Evolutionary conservation across 2,888 invertebrate genomes (phyloP).

Genomic region (Stenchaetothrips biformis): DNA sequence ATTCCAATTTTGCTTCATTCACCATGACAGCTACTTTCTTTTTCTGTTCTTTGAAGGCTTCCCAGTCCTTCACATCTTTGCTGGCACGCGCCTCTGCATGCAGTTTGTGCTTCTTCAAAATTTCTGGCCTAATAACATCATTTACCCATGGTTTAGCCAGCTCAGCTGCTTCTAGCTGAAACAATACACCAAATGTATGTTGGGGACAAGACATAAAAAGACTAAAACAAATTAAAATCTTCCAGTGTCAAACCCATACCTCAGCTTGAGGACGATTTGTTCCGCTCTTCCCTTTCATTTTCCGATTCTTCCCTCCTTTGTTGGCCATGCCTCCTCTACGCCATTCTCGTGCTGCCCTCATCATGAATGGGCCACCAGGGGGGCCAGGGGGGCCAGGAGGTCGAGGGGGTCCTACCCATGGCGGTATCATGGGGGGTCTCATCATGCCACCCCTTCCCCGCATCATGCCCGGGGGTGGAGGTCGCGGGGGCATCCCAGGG

Average conservation of each 20-base stretch:
- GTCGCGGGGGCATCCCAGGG: constrained; percentile 33
- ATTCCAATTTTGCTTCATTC: constrained; percentile 52
- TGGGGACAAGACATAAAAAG: background rate
- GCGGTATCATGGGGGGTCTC: constrained; percentile 32
- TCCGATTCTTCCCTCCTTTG: constrained; percentile 26
- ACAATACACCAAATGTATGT: background rate
- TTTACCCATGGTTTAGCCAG: constrained; percentile 57
- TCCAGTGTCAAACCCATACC: background rate
- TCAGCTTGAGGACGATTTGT: background rate
- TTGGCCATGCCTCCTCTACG: constrained; percentile 28
- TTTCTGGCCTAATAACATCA: constrained; percentile 52
- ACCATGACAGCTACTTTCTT: constrained; percentile 56
- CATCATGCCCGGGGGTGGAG: constrained; percentile 30
- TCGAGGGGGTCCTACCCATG: constrained; percentile 27
- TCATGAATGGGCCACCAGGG: constrained; percentile 31
- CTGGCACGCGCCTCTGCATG: constrained; percentile 48
- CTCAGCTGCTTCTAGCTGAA: constrained; percentile 36
- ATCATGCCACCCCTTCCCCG: constrained; percentile 23
- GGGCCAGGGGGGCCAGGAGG: constrained; percentile 34
- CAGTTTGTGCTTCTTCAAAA: constrained; percentile 53
- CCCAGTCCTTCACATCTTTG: constrained; percentile 54
- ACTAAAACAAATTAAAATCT: background rate
- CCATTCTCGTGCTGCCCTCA: constrained; percentile 20
- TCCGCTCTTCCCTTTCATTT: constrained; percentile 30
- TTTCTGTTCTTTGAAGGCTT: constrained; percentile 54